phyloP scores from a whole-genome alignment of 2,113 vertebrate genomes.

The Callopanchax toddi region DNA sequence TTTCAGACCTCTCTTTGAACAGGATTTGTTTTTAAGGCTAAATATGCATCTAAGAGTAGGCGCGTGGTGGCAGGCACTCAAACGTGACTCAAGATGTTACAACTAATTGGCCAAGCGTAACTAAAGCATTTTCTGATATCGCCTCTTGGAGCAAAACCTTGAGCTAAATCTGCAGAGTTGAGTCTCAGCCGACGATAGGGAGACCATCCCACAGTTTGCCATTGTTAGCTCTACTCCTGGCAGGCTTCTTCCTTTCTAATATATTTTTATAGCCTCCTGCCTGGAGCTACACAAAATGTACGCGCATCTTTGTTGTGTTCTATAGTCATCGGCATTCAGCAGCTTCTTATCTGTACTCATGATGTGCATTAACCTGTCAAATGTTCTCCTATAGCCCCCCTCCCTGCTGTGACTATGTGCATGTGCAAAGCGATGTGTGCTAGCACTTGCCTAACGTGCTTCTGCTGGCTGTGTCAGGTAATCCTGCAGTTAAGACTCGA shows the following conservation, averaged over 20 bases:
- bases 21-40: conserved; percentile 63
- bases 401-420: not conserved
- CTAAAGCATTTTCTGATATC: conserved; percentile 60
- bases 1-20: conserved; percentile 39
- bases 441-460: conserved; percentile 15
- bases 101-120: conserved; percentile 65
- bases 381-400: not conserved
- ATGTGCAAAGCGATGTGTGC: not conserved
- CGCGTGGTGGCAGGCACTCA: conserved; percentile 66
- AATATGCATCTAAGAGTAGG: conserved; percentile 69
- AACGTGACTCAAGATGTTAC: conserved; percentile 69
- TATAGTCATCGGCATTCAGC: not conserved
- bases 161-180: conserved; percentile 54
- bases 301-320: conserved; percentile 14
- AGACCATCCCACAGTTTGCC: conserved; percentile 39
- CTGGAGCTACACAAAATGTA: conserved; percentile 30
- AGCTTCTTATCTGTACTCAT: conserved; percentile 17
- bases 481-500: conserved; percentile 30
- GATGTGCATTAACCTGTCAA: conserved; percentile 21
- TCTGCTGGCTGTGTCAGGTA: conserved; percentile 40
- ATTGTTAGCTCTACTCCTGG: conserved; percentile 42
- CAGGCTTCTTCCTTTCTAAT: conserved; percentile 27
- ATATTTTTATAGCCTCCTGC: conserved; percentile 45
- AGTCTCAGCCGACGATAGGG: conserved; percentile 56
- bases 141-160: conserved; percentile 49